Evolutionary conservation across 2,888 invertebrate genomes (phyloP), one percentile per base, ranked within the genome.

Genomic region (Clepsis dumicolana): DNA sequence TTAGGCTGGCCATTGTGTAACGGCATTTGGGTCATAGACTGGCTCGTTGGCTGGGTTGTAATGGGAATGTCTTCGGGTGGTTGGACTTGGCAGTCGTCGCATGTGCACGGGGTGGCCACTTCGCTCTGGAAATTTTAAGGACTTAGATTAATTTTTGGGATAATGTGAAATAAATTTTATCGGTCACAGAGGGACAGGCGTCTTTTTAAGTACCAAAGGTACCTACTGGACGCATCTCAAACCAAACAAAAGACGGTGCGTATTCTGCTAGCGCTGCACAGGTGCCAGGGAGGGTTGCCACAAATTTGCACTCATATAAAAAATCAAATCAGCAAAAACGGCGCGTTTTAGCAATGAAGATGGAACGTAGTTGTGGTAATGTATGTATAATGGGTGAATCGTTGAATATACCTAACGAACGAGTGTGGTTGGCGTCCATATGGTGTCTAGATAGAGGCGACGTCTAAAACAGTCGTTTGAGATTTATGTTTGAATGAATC

Each of bases 91-190:
- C 93, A 93, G 74, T 91, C 92, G 72, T 91, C 90, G 79, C 93
- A 93, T 73, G 86, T 87, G 82, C 93, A 93, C 68, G 92, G 90
- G 69, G 92, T 89, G 65, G 87, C 91, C 61, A 86, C 83, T 77
- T 88, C 90, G 76, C 92, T 93, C 93, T 93, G 93, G 57, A 92
- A 90, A 24, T 12, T 56, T 52, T 12, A 48, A 10, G 10, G n/a
- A 21, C 12, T 48, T 48, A 12, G 21, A 21, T 48, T 48, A 48
- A 12, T 48, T 48, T 12, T 10, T 12, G 35, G 8, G 7, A 10
- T 12, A 10, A n/a, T n/a, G n/a, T 35, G 29, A 29, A 29, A 29
- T 29, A 4, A 7, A 29, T 3, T 7, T 29, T 3, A 3, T 29
- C n/a, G 29, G 29, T 29, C 29, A 29, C 29, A 29, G 29, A 29